Conservation (phyloP, 2,888 invertebrate genomes). For the Apotomis turbidana region DNA sequence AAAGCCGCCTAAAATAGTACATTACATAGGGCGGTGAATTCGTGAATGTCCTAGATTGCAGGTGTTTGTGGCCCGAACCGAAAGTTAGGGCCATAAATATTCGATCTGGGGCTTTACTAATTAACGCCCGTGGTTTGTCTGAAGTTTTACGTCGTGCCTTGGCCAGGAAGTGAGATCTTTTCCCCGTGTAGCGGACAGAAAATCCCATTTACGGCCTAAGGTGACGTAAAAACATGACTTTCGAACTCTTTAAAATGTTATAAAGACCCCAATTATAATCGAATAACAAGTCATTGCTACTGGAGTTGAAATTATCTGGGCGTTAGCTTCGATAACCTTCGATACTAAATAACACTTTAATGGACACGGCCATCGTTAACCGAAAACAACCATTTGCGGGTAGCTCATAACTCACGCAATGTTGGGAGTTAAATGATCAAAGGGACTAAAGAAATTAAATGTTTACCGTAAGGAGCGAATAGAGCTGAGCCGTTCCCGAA, state of each 20-base stretch:
- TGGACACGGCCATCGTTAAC: constrained; percentile 7
- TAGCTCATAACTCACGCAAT: not conserved
- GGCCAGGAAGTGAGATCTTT: too few species aligned
- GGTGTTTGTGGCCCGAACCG: too few species aligned
- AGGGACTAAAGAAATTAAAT: not conserved
- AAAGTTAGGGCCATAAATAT: too few species aligned
- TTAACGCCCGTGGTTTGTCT: too few species aligned
- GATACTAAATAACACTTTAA: constrained; percentile 22
- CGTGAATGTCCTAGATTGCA: too few species aligned
- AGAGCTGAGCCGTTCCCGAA: too few species aligned
- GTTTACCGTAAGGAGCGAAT: not conserved
- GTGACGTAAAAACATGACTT: not conserved
- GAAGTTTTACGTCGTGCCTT: too few species aligned
- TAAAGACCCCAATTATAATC: constrained; percentile 28
- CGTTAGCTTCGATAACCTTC: constrained; percentile 35
- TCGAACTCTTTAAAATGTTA: not conserved
- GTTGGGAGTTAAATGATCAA: not conserved
- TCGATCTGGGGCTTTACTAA: too few species aligned
- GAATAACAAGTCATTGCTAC: constrained; percentile 36
- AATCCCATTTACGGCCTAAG: too few species aligned
- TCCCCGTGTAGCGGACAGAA: too few species aligned
- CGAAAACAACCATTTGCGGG: constrained; percentile 5
- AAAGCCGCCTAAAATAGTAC: not conserved
- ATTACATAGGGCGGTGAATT: too few species aligned
- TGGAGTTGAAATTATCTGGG: constrained; percentile 23